A percentile compares a stretch with the other conserved stretches of the same genome.
These are phyloP conservation scores for Tupiocoris notatus DNA, from an alignment of 2,888 invertebrate genomes.

Conservation along the genomic window DNA sequence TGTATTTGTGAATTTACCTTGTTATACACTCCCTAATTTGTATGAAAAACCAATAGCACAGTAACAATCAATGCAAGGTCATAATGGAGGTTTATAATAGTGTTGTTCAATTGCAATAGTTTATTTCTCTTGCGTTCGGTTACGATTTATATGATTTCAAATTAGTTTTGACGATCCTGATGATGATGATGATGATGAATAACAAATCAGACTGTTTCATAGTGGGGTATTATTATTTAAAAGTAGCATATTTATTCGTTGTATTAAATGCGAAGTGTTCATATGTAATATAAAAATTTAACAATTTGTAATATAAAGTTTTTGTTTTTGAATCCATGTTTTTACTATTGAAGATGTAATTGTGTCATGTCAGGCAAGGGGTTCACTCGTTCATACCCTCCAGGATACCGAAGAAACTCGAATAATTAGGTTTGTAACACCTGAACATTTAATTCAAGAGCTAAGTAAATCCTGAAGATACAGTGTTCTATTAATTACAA, in stretches of 20 bases:
- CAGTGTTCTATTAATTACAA: constrained; percentile 29
- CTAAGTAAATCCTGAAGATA: constrained; percentile 36
- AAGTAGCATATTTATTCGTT: constrained; percentile 40
- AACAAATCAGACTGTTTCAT: constrained; percentile 38
- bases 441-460: constrained; percentile 34
- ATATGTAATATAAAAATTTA: constrained; percentile 40
- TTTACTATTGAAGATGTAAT: constrained; percentile 37
- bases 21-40: constrained; percentile 19
- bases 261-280: constrained; percentile 41
- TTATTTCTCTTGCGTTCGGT: background rate
- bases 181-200: constrained; percentile 3
- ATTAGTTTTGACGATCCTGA: background rate
- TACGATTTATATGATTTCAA: background rate
- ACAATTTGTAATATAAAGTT: constrained; percentile 40
- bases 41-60: constrained; percentile 30
- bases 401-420: constrained; percentile 12
- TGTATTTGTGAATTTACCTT: constrained; percentile 26
- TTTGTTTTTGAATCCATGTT: constrained; percentile 37
- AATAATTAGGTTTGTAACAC: constrained; percentile 36
- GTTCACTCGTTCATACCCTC: constrained; percentile 28
- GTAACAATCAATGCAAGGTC: background rate
- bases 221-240: constrained; percentile 38
- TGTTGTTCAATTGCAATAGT: background rate
- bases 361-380: constrained; percentile 34
- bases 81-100: background rate